phyloP scores from a whole-genome alignment of 2,888 invertebrate species.

The Willowsia nigromaculata region DNA sequence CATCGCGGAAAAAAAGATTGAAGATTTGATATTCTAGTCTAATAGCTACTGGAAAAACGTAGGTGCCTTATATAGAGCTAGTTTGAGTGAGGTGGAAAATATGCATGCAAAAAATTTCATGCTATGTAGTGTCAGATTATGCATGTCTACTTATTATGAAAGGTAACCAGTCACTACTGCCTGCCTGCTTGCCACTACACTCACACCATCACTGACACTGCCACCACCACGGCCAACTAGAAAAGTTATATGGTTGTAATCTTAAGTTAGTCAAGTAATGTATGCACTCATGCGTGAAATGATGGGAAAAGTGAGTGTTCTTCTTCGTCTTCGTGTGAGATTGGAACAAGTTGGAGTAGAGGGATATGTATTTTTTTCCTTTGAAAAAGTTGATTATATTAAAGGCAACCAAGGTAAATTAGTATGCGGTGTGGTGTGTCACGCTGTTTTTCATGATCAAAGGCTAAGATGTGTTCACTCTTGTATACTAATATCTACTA shows the following conservation, averaged over 20 bases:
- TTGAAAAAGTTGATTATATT: constrained; percentile 78
- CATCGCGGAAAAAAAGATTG: constrained; percentile 3
- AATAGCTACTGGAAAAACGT: constrained; percentile 50
- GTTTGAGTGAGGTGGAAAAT: not conserved
- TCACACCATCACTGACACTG: not conserved
- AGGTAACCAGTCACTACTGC: constrained; percentile 11
- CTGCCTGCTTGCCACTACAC: not conserved
- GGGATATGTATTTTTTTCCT: constrained; percentile 46
- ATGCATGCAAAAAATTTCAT: constrained; percentile 27
- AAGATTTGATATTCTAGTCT: constrained; percentile 17
- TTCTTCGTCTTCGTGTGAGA: constrained; percentile 71
- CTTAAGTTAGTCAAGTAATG: constrained; percentile 64
- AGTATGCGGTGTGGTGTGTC: constrained; percentile 78
- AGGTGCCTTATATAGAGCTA: constrained; percentile 8
- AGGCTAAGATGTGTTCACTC: constrained; percentile 63
- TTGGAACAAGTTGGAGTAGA: constrained; percentile 60
- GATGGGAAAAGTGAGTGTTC: constrained; percentile 72
- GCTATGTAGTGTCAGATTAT: constrained; percentile 18
- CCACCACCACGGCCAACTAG: not conserved
- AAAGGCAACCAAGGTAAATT: constrained; percentile 77
- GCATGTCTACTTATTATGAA: constrained; percentile 17
- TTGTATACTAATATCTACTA: constrained; percentile 2
- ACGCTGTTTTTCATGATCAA: constrained; percentile 75
- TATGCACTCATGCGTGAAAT: constrained; percentile 71
- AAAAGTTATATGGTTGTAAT: constrained; percentile 46